Percentiles rank a stretch among this genome's conserved stretches.
Evolutionary conservation across 2,888 invertebrate genomes (phyloP).

Genomic region (Lysandra coridon): DNA sequence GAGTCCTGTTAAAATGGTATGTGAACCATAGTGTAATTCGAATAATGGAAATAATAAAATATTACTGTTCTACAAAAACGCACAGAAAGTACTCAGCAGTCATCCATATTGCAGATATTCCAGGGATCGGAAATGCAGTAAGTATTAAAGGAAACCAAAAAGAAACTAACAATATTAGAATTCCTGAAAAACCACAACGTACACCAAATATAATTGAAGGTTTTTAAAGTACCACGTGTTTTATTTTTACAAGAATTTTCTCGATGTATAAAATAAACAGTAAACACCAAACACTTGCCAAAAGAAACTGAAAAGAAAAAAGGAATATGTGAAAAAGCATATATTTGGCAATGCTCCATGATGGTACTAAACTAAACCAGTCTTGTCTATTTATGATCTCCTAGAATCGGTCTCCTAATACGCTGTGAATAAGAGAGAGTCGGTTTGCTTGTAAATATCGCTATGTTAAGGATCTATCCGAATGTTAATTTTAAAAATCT

Average conservation of each 20-base stretch:
- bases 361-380: neutral
- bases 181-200: neutral
- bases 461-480: neutral
- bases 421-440: neutral
- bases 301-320: neutral
- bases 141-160: neutral
- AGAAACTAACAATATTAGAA: neutral
- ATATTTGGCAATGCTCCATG: neutral
- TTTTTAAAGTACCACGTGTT: neutral
- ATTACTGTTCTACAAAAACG: too few relatives aligned
- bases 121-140: neutral
- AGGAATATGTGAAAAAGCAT: neutral
- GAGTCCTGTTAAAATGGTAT: neutral
- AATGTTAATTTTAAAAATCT: neutral
- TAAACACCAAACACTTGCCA: slow-evolving; percentile 1
- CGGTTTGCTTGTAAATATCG: neutral
- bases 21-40: neutral
- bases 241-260: neutral
- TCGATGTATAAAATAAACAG: neutral
- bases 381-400: neutral
- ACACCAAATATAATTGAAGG: neutral
- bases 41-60: too few relatives aligned
- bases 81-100: too few relatives aligned
- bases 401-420: neutral
- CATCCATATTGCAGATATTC: too few relatives aligned